A percentile compares a stretch with the other conserved stretches of the same genome.
These are phyloP conservation scores for Megaceryle maxima DNA, from an alignment of 2,113 vertebrate genomes.

Conservation along the genomic window DNA sequence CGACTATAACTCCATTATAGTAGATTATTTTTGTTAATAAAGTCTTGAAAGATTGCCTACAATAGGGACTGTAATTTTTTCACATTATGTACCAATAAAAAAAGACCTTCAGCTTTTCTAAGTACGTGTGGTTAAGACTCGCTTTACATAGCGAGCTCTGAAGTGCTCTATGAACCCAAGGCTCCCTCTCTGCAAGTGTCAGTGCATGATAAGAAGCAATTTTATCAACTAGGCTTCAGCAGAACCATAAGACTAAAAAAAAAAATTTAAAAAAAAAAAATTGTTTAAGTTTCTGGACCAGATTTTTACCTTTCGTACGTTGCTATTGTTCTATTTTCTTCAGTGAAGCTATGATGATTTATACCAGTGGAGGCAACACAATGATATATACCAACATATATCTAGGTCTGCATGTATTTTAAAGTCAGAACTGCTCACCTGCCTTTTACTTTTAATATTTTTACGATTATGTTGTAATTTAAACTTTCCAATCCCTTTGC, in stretches of 20 bases:
- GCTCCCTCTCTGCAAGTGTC: slow-evolving; percentile 56
- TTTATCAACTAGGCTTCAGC: neutral
- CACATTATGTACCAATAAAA: slow-evolving; percentile 28
- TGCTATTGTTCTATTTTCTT: neutral
- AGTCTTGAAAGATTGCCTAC: neutral
- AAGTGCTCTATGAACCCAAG: slow-evolving; percentile 67
- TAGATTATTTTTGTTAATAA: slow-evolving; percentile 26
- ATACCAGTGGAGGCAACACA: slow-evolving; percentile 19
- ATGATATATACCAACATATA: neutral
- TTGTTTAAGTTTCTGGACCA: neutral
- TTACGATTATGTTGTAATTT: neutral
- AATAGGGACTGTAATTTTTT: neutral
- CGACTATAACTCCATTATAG: neutral
- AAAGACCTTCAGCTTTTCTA: neutral
- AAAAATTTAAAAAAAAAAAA: neutral
- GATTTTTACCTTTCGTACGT: neutral
- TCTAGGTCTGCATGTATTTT: neutral
- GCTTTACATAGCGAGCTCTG: slow-evolving; percentile 21
- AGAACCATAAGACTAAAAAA: neutral
- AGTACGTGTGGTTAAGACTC: slow-evolving; percentile 4
- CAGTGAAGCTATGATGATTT: neutral
- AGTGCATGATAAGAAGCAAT: slow-evolving; percentile 47
- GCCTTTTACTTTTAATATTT: neutral
- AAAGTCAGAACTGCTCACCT: neutral
- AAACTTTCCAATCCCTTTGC: neutral